Evolutionary conservation across 2,113 vertebrate species (phyloP).

Genomic region (Mustela nigripes): DNA sequence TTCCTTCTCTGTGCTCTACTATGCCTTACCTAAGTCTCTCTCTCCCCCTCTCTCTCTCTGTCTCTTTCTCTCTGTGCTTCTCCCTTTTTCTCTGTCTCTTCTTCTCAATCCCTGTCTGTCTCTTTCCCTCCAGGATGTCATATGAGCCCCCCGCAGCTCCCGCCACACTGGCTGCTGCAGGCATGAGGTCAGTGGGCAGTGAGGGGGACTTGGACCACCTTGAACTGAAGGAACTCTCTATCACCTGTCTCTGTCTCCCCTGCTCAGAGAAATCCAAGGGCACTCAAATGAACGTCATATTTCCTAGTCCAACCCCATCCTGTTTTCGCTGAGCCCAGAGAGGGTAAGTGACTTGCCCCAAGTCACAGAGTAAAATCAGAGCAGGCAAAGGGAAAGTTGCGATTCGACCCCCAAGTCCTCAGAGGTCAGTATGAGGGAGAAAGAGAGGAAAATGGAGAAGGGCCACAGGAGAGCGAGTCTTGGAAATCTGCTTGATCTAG

Average conservation of each 20-base stretch:
- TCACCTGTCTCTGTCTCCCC: background rate
- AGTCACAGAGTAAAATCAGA: background rate
- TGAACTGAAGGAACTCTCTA: background rate
- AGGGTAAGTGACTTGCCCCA: background rate
- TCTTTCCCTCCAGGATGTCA: background rate
- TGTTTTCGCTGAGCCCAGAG: background rate
- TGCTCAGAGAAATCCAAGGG: background rate
- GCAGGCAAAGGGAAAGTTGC: background rate
- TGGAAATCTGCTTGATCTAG: slow-evolving; percentile 47
- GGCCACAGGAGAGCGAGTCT: slow-evolving; percentile 26
- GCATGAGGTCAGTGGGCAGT: background rate
- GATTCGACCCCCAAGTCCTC: no score
- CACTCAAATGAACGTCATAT: background rate
- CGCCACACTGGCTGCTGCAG: background rate
- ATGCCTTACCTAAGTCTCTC: background rate
- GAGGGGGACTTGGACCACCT: background rate
- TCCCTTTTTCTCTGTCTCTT: background rate
- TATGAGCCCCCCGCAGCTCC: background rate
- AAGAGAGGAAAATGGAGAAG: background rate
- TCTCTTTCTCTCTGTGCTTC: background rate
- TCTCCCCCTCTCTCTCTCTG: background rate
- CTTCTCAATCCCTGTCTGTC: background rate
- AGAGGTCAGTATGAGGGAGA: background rate
- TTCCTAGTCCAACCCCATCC: background rate
- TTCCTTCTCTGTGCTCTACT: background rate